These are phyloP conservation scores for Rattus rattus DNA, from an alignment of 2,113 vertebrate genomes.

Conservation along the genomic window DNA sequence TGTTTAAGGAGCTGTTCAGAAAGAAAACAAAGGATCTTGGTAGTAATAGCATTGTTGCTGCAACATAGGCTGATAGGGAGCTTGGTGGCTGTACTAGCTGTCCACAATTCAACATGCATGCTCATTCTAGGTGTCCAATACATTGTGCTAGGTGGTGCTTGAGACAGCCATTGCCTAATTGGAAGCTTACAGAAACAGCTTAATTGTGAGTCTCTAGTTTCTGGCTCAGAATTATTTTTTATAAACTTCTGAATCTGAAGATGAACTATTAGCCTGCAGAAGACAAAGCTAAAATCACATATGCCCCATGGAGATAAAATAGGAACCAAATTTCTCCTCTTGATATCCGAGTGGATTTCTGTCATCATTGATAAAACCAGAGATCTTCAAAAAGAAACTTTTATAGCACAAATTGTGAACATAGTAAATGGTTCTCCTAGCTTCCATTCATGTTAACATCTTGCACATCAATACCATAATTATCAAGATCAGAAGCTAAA, in stretches of 20 bases:
- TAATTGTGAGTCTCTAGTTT: slow-evolving; percentile 64
- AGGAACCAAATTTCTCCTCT: slow-evolving; percentile 20
- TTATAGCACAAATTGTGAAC: neutral
- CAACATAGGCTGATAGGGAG: neutral
- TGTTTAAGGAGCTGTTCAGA: neutral
- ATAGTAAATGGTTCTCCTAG: neutral
- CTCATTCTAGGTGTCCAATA: neutral
- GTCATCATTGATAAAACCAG: neutral
- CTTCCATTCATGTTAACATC: neutral
- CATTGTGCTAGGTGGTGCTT: neutral
- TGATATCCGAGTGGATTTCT: neutral
- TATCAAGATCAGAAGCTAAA: neutral
- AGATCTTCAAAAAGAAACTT: slow-evolving; percentile 22
- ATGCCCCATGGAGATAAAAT: slow-evolving; percentile 54
- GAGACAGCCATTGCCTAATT: neutral
- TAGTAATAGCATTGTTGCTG: neutral
- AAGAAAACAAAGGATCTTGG: neutral
- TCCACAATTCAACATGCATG: neutral
- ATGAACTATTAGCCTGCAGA: slow-evolving; percentile 60
- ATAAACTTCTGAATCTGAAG: slow-evolving; percentile 60
- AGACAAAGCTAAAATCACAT: slow-evolving; percentile 20
- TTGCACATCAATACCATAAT: neutral
- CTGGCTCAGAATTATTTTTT: slow-evolving; percentile 69
- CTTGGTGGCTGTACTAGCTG: neutral
- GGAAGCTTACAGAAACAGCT: slow-evolving; percentile 52